These are phyloP conservation scores for Heliconius sara DNA, from an alignment of 2,888 invertebrate species.

Conservation along the genomic window DNA sequence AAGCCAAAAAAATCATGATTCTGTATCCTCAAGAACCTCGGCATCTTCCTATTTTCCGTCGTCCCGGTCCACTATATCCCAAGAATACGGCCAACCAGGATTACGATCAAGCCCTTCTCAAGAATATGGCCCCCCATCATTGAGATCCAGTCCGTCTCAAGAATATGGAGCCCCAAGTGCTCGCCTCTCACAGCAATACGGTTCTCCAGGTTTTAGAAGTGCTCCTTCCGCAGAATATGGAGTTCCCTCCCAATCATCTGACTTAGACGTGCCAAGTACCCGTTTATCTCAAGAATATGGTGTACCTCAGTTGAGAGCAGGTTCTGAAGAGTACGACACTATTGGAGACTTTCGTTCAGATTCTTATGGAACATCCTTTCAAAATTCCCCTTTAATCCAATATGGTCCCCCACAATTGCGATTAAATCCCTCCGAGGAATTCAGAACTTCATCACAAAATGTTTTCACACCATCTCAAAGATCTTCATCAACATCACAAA, in stretches of 20 bases:
- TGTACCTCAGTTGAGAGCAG: slow-evolving; percentile 45
- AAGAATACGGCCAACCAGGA: slow-evolving; percentile 56
- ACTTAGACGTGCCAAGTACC: slow-evolving; percentile 56
- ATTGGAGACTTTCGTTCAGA: slow-evolving; percentile 49
- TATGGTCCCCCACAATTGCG: slow-evolving; percentile 57
- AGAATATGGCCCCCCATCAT: slow-evolving; percentile 50
- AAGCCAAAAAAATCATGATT: slow-evolving; percentile 35
- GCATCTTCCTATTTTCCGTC: slow-evolving; percentile 41
- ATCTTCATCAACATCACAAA: slow-evolving; percentile 52
- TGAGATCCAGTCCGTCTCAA: slow-evolving; percentile 50
- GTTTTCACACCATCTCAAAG: slow-evolving; percentile 37
- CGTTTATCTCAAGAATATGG: slow-evolving; percentile 52
- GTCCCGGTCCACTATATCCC: slow-evolving; percentile 44
- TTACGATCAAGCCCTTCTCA: slow-evolving; percentile 45
- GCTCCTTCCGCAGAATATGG: slow-evolving; percentile 53
- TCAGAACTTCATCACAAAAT: slow-evolving; percentile 57
- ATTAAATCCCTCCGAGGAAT: slow-evolving; percentile 59
- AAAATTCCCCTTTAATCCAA: slow-evolving; percentile 53
- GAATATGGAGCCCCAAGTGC: slow-evolving; percentile 57
- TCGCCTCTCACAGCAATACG: slow-evolving; percentile 47
- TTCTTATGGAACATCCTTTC: slow-evolving; percentile 53
- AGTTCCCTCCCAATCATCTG: slow-evolving; percentile 53
- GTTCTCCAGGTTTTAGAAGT: slow-evolving; percentile 32
- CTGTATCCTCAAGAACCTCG: slow-evolving; percentile 27
- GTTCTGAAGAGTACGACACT: slow-evolving; percentile 52